Base-by-base conservation (phyloP, 2,888 invertebrate species). In the Hemithea aestivaria region DNA sequence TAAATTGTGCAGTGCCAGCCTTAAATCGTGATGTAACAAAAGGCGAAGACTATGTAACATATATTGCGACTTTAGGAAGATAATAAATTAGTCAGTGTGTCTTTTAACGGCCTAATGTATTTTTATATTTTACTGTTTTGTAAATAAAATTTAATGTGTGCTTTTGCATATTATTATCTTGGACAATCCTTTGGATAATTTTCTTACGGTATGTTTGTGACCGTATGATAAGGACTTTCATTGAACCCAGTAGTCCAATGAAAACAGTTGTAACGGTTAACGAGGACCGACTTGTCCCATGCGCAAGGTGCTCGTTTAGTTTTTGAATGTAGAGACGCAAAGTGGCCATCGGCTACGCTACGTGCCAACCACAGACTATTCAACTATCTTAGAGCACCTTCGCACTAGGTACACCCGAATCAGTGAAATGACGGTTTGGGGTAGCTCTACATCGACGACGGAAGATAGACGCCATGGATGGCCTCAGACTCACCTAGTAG, bases 271-370 rank as follows among this genome's bases (percentile, higher is more conserved):
- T n/a, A n/a, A n/a, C n/a, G n/a, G n/a, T n/a, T 59, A 65, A 62
- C 61, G 55, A 59, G 58, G 58, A 59, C 57, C 56, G 61, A 62
- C 59, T 54, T 51, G 50, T 56, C 56, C 58, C 47, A 43, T 53
- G 46, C 24, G 11, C 27, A 27, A 32, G 35, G 31, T 27, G 22
- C 36, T 39, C 62, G 62, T 69, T 72, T 74, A 77, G 69, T 69
- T 64, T 58, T 51, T 49, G 62, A 71, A 74, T 65, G 64, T 49
- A 52, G 63, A 45, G 77, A 62, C 75, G 61, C 78, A 69, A 66
- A 73, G 70, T 71, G 70, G 67, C 74, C 73, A 70, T 76, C 65
- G 43, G 61, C 55, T 69, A 56, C 64, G 58, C 66, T 63, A 68
- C 65, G 31, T 40, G 35, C n/a, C 10, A 32, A 10, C 36, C 6